Evolutionary conservation across 2,797 vertebrate genomes (phyloP).

Genomic region (Pangasius krempfi): DNA sequence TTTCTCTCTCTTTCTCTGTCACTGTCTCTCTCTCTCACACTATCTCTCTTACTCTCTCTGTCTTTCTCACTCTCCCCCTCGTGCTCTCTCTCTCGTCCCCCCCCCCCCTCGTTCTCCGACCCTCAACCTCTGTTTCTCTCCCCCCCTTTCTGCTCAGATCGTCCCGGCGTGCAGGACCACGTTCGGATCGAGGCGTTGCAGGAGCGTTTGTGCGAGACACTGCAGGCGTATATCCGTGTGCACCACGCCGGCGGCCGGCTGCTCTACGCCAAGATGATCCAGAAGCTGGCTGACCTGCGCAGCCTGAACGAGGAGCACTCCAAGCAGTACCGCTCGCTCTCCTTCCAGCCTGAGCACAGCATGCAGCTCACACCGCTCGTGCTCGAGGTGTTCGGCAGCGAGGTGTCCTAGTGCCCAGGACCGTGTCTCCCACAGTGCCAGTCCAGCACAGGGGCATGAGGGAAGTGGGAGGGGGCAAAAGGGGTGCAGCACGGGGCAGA

Average conservation of each 20-base stretch:
- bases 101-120: not conserved
- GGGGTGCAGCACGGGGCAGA: not conserved
- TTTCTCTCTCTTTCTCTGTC: not conserved
- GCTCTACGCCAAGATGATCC: conserved; percentile 97
- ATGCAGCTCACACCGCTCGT: conserved; percentile 91
- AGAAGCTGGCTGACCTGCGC: conserved; percentile 92
- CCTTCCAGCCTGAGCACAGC: conserved; percentile 86
- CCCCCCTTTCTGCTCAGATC: conserved; percentile 72
- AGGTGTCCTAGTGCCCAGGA: conserved; percentile 80
- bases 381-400: conserved; percentile 86
- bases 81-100: not conserved
- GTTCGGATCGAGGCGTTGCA: conserved; percentile 86
- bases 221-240: conserved; percentile 85
- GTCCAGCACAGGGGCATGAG: not conserved
- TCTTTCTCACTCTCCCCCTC: not conserved
- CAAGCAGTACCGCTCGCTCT: conserved; percentile 91
- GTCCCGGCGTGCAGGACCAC: conserved; percentile 89
- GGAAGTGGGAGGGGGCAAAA: not conserved
- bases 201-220: conserved; percentile 85
- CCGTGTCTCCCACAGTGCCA: conserved; percentile 52
- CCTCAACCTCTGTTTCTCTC: not conserved
- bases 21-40: not conserved
- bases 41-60: too few relatives aligned
- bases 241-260: conserved; percentile 85
- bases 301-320: conserved; percentile 97